Base-by-base conservation (phyloP, 2,113 vertebrate species). In the Centropus bengalensis region DNA sequence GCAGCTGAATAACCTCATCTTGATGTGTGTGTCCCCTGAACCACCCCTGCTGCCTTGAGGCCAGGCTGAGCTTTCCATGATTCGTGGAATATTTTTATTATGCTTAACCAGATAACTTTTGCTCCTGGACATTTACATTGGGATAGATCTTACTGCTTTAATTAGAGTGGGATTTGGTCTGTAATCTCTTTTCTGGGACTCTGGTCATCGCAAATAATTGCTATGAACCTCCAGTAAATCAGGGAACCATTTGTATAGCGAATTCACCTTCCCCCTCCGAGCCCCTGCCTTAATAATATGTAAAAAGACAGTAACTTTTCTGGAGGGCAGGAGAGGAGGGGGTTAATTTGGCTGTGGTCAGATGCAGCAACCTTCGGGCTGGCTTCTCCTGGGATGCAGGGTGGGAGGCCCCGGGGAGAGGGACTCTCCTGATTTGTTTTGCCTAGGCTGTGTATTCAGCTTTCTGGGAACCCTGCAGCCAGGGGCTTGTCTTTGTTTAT, bases 381-480 rank as follows among this genome's bases (percentile, higher is more conserved):
- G 71, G 55, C 42, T 78, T 45, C 89, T 70, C 12, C 58, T 73
- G 91, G 62, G 87, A 2, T 12, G 26, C 1, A 0, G 77, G 89
- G 78, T n/a, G n/a, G n/a, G n/a, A n/a, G n/a, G n/a, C n/a, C n/a
- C n/a, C 36, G 36, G 36, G 64, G 81, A 40, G 45, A 52, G 58
- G 21, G 52, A 27, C 33, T 12, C 71, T 56, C 10, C 0, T 4
- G 30, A n/a, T 74, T 96, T 79, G 78, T 89, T 93, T 70, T 62
- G 73, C 64, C 45, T n/a, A n/a, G 68, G 86, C 82, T 28, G n/a
- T 33, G 79, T 80, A 16, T 59, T 85, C 51, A 66, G 82, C 86
- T 90, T 67, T 81, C 86, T 92, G 94, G 83, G 92, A 92, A 82
- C 69, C 77, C 83, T 95, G 89, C 77, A 79, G 78, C 40, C 21